Evolutionary conservation across 2,113 vertebrate species (phyloP), one percentile per base, ranked within the genome.

Genomic region (Mixornis gularis): DNA sequence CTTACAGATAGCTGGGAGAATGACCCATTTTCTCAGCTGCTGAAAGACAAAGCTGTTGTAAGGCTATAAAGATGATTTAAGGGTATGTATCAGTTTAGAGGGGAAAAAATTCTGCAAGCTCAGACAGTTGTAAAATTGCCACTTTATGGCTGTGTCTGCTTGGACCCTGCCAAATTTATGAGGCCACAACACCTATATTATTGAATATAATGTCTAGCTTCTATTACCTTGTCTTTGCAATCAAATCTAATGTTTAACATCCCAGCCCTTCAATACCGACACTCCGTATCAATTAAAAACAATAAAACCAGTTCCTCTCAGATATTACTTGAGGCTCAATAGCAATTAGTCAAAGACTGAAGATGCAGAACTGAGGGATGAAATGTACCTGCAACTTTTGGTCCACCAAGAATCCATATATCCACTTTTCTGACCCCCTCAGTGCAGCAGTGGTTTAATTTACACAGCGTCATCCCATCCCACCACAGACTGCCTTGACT

Each of bases 111-210:
- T 86, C 76, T 88, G 89, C 79, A 90, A 94, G 88, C 85, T 94
- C 93, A 96, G 93, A 92, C 79, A 90, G 93, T 90, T 93, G 72
- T 94, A 96, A 95, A 96, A 94, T 89, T 82, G 79, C 68, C 81
- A 73, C 85, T 95, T 96, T 92, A 93, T 63, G 56, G 81, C 71
- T 64, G 68, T 55, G 68, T 85, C 74, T 92, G 64, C 91, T 87
- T 93, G 80, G 86, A 72, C 84, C 77, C 91, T 29, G 52, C 55
- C 84, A 87, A 93, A 93, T 92, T 72, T 72, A 70, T 79, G 81
- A 84, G 84, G 41, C 51, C 55, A 79, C 89, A 71, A 64, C 13
- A 82, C 71, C 89, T 73, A 32, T 52, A 70, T 87, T 70, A 79
- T 65, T 85, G 62, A 72, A 83, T 70, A 87, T 55, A 70, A 48